A percentile compares a stretch with the other conserved stretches of the same genome.
These are phyloP conservation scores for Tachina fera DNA, from an alignment of 2,888 invertebrate species.

Conservation along the genomic window DNA sequence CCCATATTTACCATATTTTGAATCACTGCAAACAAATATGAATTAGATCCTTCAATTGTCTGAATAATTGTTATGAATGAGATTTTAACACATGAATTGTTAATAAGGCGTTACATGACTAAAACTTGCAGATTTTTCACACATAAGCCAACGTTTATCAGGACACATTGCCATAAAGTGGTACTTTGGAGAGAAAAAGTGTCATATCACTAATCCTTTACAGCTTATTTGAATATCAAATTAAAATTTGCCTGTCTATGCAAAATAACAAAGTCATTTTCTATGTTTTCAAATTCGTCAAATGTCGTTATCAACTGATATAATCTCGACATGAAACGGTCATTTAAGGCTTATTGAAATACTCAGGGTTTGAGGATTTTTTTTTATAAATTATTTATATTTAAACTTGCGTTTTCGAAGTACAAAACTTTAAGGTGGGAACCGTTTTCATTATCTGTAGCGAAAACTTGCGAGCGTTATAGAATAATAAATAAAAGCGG, in stretches of 20 bases:
- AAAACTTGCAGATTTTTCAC: slow-evolving; percentile 4
- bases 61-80: slow-evolving; percentile 6
- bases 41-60: neutral
- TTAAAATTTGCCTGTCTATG: slow-evolving; percentile 31
- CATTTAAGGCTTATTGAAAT: slow-evolving; percentile 45
- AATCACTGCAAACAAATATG: neutral
- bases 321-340: slow-evolving; percentile 59
- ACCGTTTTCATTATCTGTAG: no score
- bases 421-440: no score
- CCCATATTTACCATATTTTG: no score
- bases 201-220: slow-evolving; percentile 66
- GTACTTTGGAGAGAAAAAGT: slow-evolving; percentile 53
- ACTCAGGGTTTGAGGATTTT: neutral
- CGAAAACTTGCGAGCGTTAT: no score
- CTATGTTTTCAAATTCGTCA: slow-evolving; percentile 48
- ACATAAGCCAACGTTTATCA: neutral
- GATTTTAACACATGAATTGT: slow-evolving; percentile 48
- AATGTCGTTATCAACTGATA: slow-evolving; percentile 48
- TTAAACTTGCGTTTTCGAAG: neutral
- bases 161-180: neutral
- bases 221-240: slow-evolving; percentile 53
- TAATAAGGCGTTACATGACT: slow-evolving; percentile 53
- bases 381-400: neutral
- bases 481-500: no score
- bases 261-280: slow-evolving; percentile 56